Conservation (phyloP, 2,888 invertebrate genomes). For the Chrysolina haemoptera region DNA sequence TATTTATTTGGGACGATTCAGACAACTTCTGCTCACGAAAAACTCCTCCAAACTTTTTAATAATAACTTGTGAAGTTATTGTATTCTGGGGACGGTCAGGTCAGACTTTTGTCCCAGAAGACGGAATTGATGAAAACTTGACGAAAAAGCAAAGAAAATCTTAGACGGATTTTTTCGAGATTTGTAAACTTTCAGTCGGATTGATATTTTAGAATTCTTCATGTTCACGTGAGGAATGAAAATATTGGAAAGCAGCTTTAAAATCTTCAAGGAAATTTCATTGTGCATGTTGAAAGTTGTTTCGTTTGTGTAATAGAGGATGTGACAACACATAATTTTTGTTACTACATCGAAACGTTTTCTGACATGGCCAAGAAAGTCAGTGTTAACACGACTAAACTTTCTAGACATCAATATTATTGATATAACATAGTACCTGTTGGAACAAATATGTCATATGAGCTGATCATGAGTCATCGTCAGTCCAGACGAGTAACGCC, state of each 20-base stretch:
- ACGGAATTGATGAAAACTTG: slow-evolving; percentile 12
- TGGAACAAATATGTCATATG: too few species aligned
- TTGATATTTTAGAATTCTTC: not conserved
- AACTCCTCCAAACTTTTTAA: slow-evolving; percentile 41
- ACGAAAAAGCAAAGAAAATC: not conserved
- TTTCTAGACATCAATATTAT: too few species aligned
- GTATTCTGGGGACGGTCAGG: slow-evolving; percentile 32
- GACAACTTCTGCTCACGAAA: slow-evolving; percentile 32
- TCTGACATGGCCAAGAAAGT: too few species aligned
- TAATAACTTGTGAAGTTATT: slow-evolving; percentile 42
- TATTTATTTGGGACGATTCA: slow-evolving; percentile 36
- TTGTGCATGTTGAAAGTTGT: not conserved
- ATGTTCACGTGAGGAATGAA: not conserved
- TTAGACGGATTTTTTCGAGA: not conserved
- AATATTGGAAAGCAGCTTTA: not conserved
- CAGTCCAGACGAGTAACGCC: too few species aligned
- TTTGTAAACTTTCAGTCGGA: not conserved
- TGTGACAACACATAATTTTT: too few species aligned
- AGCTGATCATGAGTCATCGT: too few species aligned
- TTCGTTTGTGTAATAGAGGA: too few species aligned
- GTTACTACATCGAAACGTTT: too few species aligned
- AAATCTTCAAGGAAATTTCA: not conserved
- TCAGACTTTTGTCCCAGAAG: slow-evolving; percentile 27
- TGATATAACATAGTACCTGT: too few species aligned
- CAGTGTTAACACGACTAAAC: too few species aligned